Base-by-base conservation (phyloP, 2,888 invertebrate genomes). In the Adelognathus sp. region DNA sequence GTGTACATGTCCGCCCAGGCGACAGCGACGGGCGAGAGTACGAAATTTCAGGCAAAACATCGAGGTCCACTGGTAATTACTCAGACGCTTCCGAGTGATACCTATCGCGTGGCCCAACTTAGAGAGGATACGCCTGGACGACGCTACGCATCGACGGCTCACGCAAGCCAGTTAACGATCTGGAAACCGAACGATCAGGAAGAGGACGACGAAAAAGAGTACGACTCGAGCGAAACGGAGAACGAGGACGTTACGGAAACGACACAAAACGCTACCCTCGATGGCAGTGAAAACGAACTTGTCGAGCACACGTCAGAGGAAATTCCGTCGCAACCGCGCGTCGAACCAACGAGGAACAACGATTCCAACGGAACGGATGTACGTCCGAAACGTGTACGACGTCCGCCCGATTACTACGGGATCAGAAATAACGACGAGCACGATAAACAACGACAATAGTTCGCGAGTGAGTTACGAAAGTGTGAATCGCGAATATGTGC, bases 1-100 rank as follows among this genome's bases (percentile, higher is more conserved):
- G 63, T 72, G 0, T 72, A 36, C 33, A 72, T 72, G 41, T 21
- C 14, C 9, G 27, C 54, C n/a, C 33, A 29, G 1, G 14, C 52
- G 6, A 21, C 14, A 4, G 50, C 52, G 3, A 72, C n/a, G n/a
- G n/a, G n/a, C n/a, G n/a, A n/a, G n/a, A n/a, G n/a, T n/a, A n/a
- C n/a, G n/a, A n/a, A n/a, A n/a, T n/a, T n/a, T n/a, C n/a, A n/a
- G n/a, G n/a, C n/a, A n/a, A n/a, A n/a, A n/a, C 50, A 50, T 61
- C 71, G 76, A 9, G 76, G 76, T 6, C 70, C 76, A 27, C 70
- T 76, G 9, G 46, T 44, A 3, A 50, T 75, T n/a, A 70, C 58
- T 0, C 14, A 75, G 46, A 61, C 27, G 3, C 14, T 60, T 4
- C 36, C 3, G 9, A 41, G 76, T 1, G 76, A 76, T 7, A 76